Evolutionary conservation across 2,113 vertebrate genomes (phyloP), one percentile per base, ranked within the genome.

Genomic region (Tringa solitaria): DNA sequence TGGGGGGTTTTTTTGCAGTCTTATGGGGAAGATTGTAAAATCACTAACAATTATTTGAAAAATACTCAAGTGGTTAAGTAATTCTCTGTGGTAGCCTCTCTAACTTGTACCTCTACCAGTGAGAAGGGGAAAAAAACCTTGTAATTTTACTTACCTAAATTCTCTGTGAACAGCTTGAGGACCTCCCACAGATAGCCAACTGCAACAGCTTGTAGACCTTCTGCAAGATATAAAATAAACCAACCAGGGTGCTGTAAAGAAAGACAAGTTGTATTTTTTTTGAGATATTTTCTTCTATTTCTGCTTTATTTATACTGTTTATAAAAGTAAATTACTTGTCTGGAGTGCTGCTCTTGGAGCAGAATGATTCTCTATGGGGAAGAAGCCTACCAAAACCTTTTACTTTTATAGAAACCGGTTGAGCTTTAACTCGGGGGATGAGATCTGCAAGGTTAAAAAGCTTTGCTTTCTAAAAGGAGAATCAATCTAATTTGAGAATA

Each of bases 261-360:
- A 53, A 27, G 17, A 91, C 45, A 72, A 77, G 19, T 37, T 94
- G 12, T 51, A 64, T 16, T 24, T 65, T 65, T 65, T 90, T 77
- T 92, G 67, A 95, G 60, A 48, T 75, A 81, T 73, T 93, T 93
- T 80, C 39, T 89, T 94, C 85, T 80, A 77, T 96, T 95, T 95
- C 83, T 95, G 61, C 64, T 97, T 97, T 96, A 96, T 97, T 98
- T 97, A 95, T 93, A 81, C 64, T 94, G 65, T 95, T 97, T 97
- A 95, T 92, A 96, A 94, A 96, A 96, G 92, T 96, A 97, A 97
- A 97, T 98, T 95, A 96, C 92, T 97, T 94, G 45, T 97, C 96
- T 97, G 86, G 92, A 97, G 65, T 93, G 81, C 50, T 95, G 37
- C 65, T 97, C 72, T 96, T 96, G 59, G 90, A 97, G 80, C 85